Evolutionary conservation across 1,140 invertebrate genomes (phyloP).

Genomic region (Notospermus geniculatus): DNA sequence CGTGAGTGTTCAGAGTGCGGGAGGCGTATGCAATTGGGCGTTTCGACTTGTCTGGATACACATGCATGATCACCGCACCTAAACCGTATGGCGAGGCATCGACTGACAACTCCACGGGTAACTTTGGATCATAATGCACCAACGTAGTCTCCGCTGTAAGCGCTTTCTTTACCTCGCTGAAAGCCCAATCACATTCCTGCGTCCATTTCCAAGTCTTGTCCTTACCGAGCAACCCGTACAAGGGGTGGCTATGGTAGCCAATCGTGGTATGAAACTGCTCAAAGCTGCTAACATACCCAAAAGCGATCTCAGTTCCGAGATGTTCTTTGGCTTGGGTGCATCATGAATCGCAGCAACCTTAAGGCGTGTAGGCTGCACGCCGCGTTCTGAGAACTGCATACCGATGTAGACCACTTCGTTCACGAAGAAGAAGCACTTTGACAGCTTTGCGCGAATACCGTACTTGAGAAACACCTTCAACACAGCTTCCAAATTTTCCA

Average conservation of each 20-base stretch:
- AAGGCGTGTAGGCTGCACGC: slow-evolving; percentile 39
- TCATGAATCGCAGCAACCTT: slow-evolving; percentile 38
- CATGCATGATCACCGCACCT: slow-evolving; percentile 22
- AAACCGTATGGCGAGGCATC: slow-evolving; percentile 21
- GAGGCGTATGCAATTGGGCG: slow-evolving; percentile 51
- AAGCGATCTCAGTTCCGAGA: slow-evolving; percentile 16
- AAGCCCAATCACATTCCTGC: neutral
- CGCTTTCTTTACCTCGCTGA: slow-evolving; percentile 32
- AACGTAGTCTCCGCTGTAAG: slow-evolving; percentile 20
- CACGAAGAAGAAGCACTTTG: slow-evolving; percentile 44
- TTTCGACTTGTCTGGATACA: slow-evolving; percentile 13
- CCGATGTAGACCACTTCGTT: slow-evolving; percentile 47
- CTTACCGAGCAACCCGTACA: slow-evolving; percentile 11
- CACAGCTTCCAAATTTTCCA: slow-evolving; percentile 24
- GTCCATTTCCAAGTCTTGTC: slow-evolving; percentile 10
- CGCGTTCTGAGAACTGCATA: slow-evolving; percentile 30
- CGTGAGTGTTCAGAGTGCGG: slow-evolving; percentile 38
- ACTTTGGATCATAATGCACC: slow-evolving; percentile 19
- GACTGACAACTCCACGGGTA: slow-evolving; percentile 10
- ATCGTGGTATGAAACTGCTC: slow-evolving; percentile 15
- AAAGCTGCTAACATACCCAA: slow-evolving; percentile 22
- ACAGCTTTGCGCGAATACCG: slow-evolving; percentile 35
- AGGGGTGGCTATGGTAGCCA: slow-evolving; percentile 13
- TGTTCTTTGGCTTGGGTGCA: slow-evolving; percentile 7
- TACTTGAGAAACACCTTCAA: slow-evolving; percentile 26